Base-by-base conservation (phyloP, 1,140 invertebrate genomes). In the Drosophila sp. region DNA sequence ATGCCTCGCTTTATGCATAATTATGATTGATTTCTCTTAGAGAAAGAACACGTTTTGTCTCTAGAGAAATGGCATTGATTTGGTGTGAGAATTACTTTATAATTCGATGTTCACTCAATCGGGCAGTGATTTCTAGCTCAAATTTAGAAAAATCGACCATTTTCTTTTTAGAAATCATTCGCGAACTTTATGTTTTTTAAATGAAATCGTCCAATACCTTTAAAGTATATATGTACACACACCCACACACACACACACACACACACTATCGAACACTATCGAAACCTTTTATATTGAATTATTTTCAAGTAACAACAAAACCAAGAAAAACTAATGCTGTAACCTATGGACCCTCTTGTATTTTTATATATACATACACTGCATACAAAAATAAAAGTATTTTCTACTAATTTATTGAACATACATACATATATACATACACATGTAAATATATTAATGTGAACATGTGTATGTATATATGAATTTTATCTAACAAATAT, bases 261-360 rank as follows among this genome's bases (percentile, higher is more conserved):
- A 56, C 61, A 57, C 65, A 58, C 65, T 17, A 17, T 17, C 17
- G 17, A 17, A 17, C 17, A n/a, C 54, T 71, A 72, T 66, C 41
- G 30, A 71, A 66, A 44, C 25, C 50, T 63, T 70, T 79, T 80
- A 55, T 70, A 78, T 66, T 66, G 41, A 70, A 57, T 57, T 64
- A 66, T 76, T 60, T 17, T 17, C 17, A 17, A 17, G 0, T 17
- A 17, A 17, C 17, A 65, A 50, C 56, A 72, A 58, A 60, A 60
- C 38, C 47, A n/a, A 30, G 63, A 30, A 35, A 56, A 63, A 69
- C 50, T 33, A 56, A 50, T 47, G 70, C 74, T 75, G 83, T 70
- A 86, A 87, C 76, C 79, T 73, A 80, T 87, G 83, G 83, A 87
- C 83, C 83, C 83, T 87, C 81, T 77, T 87, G 83, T 87, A 87